These are phyloP conservation scores for Ephialtes manifestator DNA, from an alignment of 2,888 invertebrate genomes.

Conservation along the genomic window DNA sequence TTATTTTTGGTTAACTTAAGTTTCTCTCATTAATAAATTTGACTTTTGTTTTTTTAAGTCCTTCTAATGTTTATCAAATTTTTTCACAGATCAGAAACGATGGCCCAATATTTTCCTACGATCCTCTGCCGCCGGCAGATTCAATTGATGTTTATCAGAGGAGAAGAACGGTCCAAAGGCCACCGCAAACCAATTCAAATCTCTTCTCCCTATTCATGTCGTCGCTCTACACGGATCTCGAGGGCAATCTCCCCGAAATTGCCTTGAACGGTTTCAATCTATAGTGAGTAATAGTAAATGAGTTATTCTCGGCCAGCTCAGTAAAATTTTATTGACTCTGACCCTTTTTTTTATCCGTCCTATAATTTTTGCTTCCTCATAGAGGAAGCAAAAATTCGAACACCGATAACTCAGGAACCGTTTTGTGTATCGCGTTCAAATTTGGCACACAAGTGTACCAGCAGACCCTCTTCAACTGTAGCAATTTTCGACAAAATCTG, in stretches of 20 bases:
- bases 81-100: constrained; percentile 86
- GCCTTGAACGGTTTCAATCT: constrained; percentile 72
- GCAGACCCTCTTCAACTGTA: no score
- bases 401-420: no score
- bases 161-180: constrained; percentile 81
- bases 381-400: no score
- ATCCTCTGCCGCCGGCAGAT: constrained; percentile 93
- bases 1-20: not conserved
- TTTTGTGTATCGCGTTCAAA: no score
- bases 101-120: constrained; percentile 90
- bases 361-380: not conserved
- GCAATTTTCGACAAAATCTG: no score
- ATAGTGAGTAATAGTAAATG: constrained; percentile 72
- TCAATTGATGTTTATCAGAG: constrained; percentile 91
- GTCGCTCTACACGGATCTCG: constrained; percentile 91
- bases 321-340: not conserved
- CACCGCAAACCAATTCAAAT: constrained; percentile 77
- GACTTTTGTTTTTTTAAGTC: constrained; percentile 78
- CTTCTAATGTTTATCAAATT: not conserved
- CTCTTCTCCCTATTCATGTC: constrained; percentile 87
- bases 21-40: constrained; percentile 25
- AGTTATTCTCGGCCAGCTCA: not conserved
- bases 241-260: constrained; percentile 76
- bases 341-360: not conserved
- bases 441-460: no score